These are phyloP conservation scores for Caradrina clavipalpis DNA, from an alignment of 2,888 invertebrate species.

Conservation along the genomic window DNA sequence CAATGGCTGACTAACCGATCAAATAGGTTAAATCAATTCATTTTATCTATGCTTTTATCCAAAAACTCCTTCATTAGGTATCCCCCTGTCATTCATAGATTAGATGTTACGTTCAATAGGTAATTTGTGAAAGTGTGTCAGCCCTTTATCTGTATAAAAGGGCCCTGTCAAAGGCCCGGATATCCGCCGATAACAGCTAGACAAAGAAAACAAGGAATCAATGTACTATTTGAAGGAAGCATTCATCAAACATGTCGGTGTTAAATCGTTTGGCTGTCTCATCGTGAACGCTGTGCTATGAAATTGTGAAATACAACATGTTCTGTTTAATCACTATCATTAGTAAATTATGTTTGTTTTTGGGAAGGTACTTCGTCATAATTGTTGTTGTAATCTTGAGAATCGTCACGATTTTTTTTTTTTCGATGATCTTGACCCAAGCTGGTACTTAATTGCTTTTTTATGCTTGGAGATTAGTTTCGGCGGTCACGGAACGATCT, in stretches of 20 bases:
- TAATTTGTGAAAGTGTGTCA: slow-evolving; percentile 49
- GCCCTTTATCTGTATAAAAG: slow-evolving; percentile 60
- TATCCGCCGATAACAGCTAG: slow-evolving; percentile 69
- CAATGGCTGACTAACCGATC: not conserved
- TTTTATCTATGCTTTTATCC: slow-evolving; percentile 14
- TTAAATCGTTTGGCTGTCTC: slow-evolving; percentile 25
- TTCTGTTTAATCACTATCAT: slow-evolving; percentile 16
- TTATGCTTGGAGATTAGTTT: not conserved
- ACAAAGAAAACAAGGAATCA: slow-evolving; percentile 59
- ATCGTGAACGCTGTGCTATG: not conserved
- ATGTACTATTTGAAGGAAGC: slow-evolving; percentile 46
- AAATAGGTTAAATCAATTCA: slow-evolving; percentile 1
- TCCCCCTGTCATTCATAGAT: slow-evolving; percentile 33
- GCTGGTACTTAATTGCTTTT: slow-evolving; percentile 2
- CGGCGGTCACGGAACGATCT: not conserved
- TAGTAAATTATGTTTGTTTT: slow-evolving; percentile 12
- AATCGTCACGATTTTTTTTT: slow-evolving; percentile 37
- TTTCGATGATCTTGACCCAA: slow-evolving; percentile 23
- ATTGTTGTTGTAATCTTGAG: slow-evolving; percentile 13
- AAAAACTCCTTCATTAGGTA: slow-evolving; percentile 4
- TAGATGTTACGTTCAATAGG: slow-evolving; percentile 40
- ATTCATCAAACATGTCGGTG: slow-evolving; percentile 15
- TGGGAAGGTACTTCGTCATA: slow-evolving; percentile 7
- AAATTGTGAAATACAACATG: slow-evolving; percentile 9
- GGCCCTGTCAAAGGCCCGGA: slow-evolving; percentile 65